Base-by-base conservation (phyloP, 1,140 invertebrate genomes). In the Pseudachorutes palmiensis region DNA sequence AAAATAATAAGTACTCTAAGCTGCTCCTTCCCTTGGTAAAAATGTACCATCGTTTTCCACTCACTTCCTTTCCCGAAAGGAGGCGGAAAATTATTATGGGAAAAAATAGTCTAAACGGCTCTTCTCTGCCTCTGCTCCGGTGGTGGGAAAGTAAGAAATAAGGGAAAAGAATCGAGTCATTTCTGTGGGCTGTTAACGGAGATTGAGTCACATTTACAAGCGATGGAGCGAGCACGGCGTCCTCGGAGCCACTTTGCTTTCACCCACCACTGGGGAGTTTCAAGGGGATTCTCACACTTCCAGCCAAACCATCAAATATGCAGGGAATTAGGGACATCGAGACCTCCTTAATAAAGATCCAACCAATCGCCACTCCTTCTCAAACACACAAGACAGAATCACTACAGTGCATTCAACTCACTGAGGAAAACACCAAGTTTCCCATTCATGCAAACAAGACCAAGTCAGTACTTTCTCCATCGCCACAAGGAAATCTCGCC, bases 131-230 rank as follows among this genome's bases (percentile, higher is more conserved):
- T n/a, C n/a, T n/a, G n/a, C 26, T 28, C 32, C 32, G 48, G 33
- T 24, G 62, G 51, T 26, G 1, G 2, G 26, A 26, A 29, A 30
- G 62, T 28, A 33, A 22, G 16, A 33, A 33, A 19, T 29, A 22
- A 16, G 59, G 30, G 59, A 61, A 30, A 33, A 31, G 28, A 29
- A 57, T 57, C 55, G 31, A 30, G 31, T 61, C 59, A 24, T 61
- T 33, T 61, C 29, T 26, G 5, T 61, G 9, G 16, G 28, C 16
- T 61, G 5, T 61, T 61, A 29, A 61, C 59, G 29, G 29, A 61
- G 59, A 61, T 36, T 31, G 59, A 31, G 59, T 36, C 32, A 61
- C 59, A 36, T 36, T 36, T 24, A 36, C 9, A 45, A 12, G 36
- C 36, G 19, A 45, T 45, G 36, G 19, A 45, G 19, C 36, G 19